Evolutionary conservation across 2,888 invertebrate species (phyloP).

Genomic region (Sesamia inferens): DNA sequence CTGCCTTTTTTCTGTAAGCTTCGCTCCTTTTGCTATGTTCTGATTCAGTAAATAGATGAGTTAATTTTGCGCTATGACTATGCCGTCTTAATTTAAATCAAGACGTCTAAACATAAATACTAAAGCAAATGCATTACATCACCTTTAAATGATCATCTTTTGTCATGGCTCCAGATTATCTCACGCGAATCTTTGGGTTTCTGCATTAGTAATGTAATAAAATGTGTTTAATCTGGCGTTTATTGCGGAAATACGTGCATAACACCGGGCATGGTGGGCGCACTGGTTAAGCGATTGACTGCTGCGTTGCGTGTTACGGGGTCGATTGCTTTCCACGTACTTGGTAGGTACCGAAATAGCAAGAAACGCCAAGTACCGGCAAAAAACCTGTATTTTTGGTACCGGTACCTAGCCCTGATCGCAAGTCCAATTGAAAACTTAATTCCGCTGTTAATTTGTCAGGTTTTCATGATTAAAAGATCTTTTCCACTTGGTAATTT

Average conservation of each 20-base stretch:
- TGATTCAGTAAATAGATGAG: constrained; percentile 25
- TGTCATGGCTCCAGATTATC: constrained; percentile 18
- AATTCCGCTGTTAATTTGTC: not conserved
- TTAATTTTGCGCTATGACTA: constrained; percentile 18
- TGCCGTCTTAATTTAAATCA: constrained; percentile 32
- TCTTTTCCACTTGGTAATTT: constrained; percentile 5
- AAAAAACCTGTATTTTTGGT: too few relatives aligned
- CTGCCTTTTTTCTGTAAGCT: not conserved
- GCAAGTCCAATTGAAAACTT: not conserved
- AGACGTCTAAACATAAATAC: constrained; percentile 8
- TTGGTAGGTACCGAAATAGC: too few relatives aligned
- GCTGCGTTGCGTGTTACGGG: too few relatives aligned
- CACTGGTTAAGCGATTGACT: too few relatives aligned
- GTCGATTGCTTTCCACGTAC: too few relatives aligned
- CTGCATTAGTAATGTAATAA: not conserved
- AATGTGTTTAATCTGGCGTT: not conserved
- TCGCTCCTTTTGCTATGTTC: not conserved
- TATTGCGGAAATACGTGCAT: not conserved
- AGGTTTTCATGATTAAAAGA: constrained; percentile 23
- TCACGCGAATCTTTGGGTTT: not conserved
- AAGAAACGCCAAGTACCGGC: too few relatives aligned
- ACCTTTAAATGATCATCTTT: constrained; percentile 19
- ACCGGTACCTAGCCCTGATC: too few relatives aligned
- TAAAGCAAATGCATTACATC: constrained; percentile 38
- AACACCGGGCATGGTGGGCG: too few relatives aligned